Percentiles rank a stretch among this genome's conserved stretches.
These are phyloP conservation scores for Botrylloides violaceus DNA, from an alignment of 23 tunicate species.

Conservation along the genomic window DNA sequence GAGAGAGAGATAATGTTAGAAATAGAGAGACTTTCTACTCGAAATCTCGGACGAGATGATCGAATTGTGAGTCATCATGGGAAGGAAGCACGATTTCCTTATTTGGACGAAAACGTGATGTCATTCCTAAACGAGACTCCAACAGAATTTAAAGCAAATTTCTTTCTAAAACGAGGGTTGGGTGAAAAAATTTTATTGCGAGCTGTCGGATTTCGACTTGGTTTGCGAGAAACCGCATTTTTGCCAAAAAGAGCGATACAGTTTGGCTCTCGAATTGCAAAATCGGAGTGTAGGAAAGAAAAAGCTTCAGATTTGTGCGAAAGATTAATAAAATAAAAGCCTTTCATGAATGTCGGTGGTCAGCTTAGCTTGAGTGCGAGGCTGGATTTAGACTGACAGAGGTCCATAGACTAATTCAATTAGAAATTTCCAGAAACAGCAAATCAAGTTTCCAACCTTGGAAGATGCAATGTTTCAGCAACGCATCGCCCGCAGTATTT, in stretches of 20 bases:
- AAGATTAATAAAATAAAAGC: conserved; percentile 15
- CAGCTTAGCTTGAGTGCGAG: too few species aligned
- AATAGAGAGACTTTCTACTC: conserved; percentile 58
- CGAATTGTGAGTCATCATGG: conserved; percentile 83
- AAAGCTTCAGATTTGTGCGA: conserved; percentile 66
- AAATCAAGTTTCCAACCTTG: too few species aligned
- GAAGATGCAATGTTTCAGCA: too few species aligned
- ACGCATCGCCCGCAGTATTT: too few species aligned
- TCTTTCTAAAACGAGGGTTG: conserved; percentile 34
- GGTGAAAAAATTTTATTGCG: conserved; percentile 86
- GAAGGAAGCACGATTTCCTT: conserved; percentile 74
- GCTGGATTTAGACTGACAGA: too few species aligned
- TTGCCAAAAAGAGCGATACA: conserved; percentile 96
- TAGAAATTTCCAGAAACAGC: too few species aligned
- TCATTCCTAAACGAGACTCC: conserved; percentile 39
- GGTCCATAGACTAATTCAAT: too few species aligned
- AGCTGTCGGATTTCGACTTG: conserved; percentile 54
- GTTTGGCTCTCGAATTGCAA: conserved; percentile 95
- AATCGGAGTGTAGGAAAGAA: conserved; percentile 50
- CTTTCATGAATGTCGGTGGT: too few species aligned
- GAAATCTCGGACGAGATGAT: conserved; percentile 90
- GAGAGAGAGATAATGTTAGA: conserved; percentile 63
- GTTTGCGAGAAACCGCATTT: conserved; percentile 42
- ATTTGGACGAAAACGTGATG: conserved; percentile 71
- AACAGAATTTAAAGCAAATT: conserved; percentile 37